Conservation (phyloP, 2,888 invertebrate genomes). For the Pandemis corylana region DNA sequence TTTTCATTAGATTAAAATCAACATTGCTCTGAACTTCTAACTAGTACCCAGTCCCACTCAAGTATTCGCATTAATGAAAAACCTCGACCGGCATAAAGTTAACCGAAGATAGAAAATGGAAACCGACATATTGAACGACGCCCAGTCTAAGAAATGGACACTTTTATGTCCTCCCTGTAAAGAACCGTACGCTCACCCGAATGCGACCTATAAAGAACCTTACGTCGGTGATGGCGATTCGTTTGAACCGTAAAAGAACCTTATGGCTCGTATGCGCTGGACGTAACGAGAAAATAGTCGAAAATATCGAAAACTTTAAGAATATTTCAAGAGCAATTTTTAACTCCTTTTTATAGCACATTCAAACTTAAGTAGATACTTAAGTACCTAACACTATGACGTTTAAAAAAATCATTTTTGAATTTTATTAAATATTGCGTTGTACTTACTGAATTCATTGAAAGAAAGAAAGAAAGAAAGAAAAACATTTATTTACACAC, state of each 20-base stretch:
- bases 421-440: too few species aligned
- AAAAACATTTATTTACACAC: too few species aligned
- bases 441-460: too few species aligned
- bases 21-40: not conserved
- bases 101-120: not conserved
- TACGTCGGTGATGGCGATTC: not conserved
- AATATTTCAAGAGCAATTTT: not conserved
- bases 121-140: not conserved
- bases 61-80: not conserved
- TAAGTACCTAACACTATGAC: too few species aligned
- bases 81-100: not conserved
- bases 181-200: conserved; percentile 2
- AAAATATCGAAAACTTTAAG: not conserved
- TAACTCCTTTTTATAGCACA: not conserved
- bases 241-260: not conserved
- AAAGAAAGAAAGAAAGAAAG: too few species aligned
- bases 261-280: not conserved
- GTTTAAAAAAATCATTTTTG: too few species aligned
- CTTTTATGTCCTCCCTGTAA: not conserved
- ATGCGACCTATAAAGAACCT: not conserved
- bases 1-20: not conserved
- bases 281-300: not conserved
- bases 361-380: too few species aligned
- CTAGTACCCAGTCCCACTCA: not conserved
- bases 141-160: not conserved